Base-by-base conservation (phyloP, 2,113 vertebrate genomes). In the Seriola dumerili region DNA sequence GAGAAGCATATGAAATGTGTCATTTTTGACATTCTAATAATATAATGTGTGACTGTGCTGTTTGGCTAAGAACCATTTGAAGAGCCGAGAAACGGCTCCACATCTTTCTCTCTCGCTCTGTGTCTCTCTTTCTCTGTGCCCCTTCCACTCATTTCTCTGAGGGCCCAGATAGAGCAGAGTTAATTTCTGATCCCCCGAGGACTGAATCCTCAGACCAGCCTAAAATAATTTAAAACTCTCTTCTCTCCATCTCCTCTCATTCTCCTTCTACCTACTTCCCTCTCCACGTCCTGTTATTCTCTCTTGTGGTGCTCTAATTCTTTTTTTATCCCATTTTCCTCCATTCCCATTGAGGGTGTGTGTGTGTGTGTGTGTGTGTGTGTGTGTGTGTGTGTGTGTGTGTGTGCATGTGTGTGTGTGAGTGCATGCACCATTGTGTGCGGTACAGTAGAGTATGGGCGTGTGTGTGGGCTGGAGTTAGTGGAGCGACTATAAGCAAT, bases 401-500 rank as follows among this genome's bases (percentile, higher is more conserved):
- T 29, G 25, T 29, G 29, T 29, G 29, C 25, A 25, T 25, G 85
- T 29, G 64, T 29, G 19, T 8, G 21, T 54, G 25, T 78, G 17
- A 5, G 59, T 65, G 75, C 29, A 38, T 76, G 66, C 69, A 29
- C 73, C 16, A 74, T 72, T 87, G 80, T 81, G 58, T 65, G 46
- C 67, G 62, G 57, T 89, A 76, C 79, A 85, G 83, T 77, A 76
- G n/a, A 77, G 57, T 44, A 78, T 84, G 78, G 69, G 63, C 44
- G 10, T 73, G 72, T 84, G 86, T 92, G 85, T 90, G 88, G 82
- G 79, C 74, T 79, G 74, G 83, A 90, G 88, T 84, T 92, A 93
- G 84, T 89, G 83, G 76, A 93, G 92, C 88, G 73, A 91, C 86
- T 85, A 92, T 87, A 94, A 90, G 91, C 89, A 92, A 93, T 94